phyloP scores from a whole-genome alignment of 2,888 invertebrate species.

The Trichopria drosophilae region DNA sequence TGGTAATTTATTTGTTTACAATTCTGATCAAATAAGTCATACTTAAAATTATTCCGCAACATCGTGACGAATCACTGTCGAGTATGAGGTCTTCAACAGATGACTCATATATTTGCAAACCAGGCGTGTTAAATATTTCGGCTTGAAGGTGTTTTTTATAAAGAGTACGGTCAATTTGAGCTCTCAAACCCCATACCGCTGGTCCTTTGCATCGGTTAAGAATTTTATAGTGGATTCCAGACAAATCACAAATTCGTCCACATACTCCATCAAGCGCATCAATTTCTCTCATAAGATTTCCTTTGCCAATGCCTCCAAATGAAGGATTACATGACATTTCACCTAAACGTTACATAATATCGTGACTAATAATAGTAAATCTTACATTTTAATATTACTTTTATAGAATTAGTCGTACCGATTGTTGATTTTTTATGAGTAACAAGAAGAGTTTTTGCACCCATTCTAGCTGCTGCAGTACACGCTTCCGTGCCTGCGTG shows the following conservation, averaged over 20 bases:
- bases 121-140: conserved; percentile 67
- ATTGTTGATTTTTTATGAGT: conserved; percentile 84
- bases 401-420: conserved; percentile 59
- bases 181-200: conserved; percentile 86
- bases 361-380: too few species aligned
- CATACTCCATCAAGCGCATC: conserved; percentile 88
- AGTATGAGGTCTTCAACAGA: conserved; percentile 80
- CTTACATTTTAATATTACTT: background rate
- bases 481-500: conserved; percentile 91
- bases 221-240: conserved; percentile 79
- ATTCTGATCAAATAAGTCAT: conserved; percentile 38
- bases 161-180: conserved; percentile 82
- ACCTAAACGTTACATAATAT: conserved; percentile 59
- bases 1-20: conserved; percentile 12
- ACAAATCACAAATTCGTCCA: conserved; percentile 76
- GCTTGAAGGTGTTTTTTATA: conserved; percentile 77
- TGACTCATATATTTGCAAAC: conserved; percentile 70
- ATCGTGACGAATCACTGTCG: conserved; percentile 54
- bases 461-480: conserved; percentile 81
- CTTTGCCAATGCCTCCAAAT: conserved; percentile 91
- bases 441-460: conserved; percentile 74
- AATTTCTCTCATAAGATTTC: conserved; percentile 82
- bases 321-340: conserved; percentile 95
- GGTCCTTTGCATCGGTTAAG: conserved; percentile 82
- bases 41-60: conserved; percentile 63